Evolutionary conservation across 2,113 vertebrate species (phyloP).

Genomic region (Atractosteus spatula): DNA sequence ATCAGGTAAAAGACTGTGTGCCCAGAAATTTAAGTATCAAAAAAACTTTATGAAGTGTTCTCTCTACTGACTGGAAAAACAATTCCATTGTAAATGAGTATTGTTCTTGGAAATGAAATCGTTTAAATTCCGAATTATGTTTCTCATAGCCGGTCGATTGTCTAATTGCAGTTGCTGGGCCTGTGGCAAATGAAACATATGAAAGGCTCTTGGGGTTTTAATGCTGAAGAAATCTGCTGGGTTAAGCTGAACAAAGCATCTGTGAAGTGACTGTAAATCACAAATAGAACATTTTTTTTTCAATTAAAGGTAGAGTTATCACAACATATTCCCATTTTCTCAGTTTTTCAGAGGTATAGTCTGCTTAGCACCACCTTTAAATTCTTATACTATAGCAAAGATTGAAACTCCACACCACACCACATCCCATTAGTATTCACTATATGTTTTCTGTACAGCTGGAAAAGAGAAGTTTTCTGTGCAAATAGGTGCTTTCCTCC

Average conservation of each 20-base stretch:
- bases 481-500: slow-evolving; percentile 1
- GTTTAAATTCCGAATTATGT: not conserved
- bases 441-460: not conserved
- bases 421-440: slow-evolving; percentile 8
- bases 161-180: not conserved
- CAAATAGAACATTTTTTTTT: not conserved
- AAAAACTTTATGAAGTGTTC: too few relatives aligned
- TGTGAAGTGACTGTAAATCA: not conserved
- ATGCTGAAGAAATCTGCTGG: not conserved
- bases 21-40: too few relatives aligned
- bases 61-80: too few relatives aligned
- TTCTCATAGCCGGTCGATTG: not conserved
- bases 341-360: not conserved
- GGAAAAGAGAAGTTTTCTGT: slow-evolving; percentile 2
- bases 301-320: not conserved
- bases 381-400: not conserved
- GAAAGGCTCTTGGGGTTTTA: not conserved
- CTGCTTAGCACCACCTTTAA: not conserved
- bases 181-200: not conserved
- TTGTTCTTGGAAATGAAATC: not conserved
- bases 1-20: too few relatives aligned
- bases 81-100: too few relatives aligned
- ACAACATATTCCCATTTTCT: not conserved
- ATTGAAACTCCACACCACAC: not conserved
- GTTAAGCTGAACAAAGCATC: not conserved